Base-by-base conservation (phyloP, 2,797 vertebrate species). In the Fringilla coelebs region DNA sequence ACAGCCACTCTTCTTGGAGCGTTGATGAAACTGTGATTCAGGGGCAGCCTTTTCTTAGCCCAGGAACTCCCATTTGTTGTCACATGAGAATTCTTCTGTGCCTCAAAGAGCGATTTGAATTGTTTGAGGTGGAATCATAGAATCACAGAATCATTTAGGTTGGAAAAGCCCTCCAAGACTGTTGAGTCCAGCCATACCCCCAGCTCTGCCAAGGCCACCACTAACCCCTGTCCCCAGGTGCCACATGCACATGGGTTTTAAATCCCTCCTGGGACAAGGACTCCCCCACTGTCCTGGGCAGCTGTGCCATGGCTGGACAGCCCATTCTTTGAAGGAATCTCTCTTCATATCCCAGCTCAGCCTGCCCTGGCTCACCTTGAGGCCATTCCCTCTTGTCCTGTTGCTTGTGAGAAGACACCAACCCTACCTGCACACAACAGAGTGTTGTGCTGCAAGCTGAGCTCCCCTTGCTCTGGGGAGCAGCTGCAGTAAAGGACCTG, bases 181-280 rank as follows among this genome's bases (percentile, higher is more conserved):
- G 0, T 40, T 0, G 1, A 62, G 22, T n/a, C 17, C 41, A n/a
- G 6, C 24, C 9, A 1, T 55, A 5, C 7, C 46, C 26, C 22
- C 19, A 32, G 12, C 48, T 28, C 9, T 41, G 36, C 9, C 41
- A 8, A 34, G 41, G 62, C 41, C 41, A 38, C 22, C 18, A 29
- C 43, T 75, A 1, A 9, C 22, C 40, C 24, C 2, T 31, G 38
- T 58, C 24, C 32, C n/a, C 38, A 48, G 7, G 10, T 48, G 34
- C 17, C 58, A 71, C 7, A 5, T 40, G 9, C 14, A 25, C 26
- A 10, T 1, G 4, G 28, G 20, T 76, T 82, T 55, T 45, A 49
- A 49, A n/a, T 26, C 24, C 4, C 22, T 41, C 7, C 8, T 31
- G 13, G 31, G 7, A 1, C n/a, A 28, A 11, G 5, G 32, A 25